Evolutionary conservation across 2,888 invertebrate species (phyloP), one percentile per base, ranked within the genome.

Genomic region (Coecobrya sp.): DNA sequence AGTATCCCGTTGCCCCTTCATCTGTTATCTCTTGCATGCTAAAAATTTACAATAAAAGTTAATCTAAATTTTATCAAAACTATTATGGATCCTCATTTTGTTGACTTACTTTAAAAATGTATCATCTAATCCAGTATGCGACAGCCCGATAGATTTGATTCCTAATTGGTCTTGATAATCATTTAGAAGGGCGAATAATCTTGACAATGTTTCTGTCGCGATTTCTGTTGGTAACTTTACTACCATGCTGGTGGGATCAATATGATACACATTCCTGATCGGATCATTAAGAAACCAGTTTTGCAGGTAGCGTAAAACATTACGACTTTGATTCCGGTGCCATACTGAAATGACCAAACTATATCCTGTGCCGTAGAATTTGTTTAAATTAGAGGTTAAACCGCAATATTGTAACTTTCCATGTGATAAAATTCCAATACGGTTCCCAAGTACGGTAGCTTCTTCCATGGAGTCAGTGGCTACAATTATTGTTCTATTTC

Each of bases 381-480:
- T 97, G 96, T 99, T 99, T 88, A 99, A 96, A 95, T 98, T 97
- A 0, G 98, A 22, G 1, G 98, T 97, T 49, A n/a, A n/a, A n/a
- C 98, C 99, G 95, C 97, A 97, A 95, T 98, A 98, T 94, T 97
- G 97, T 81, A 99, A 96, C 45, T 95, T 95, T 27, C 98, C 98
- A 91, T 96, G 96, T 94, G 97, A 97, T 96, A 99, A 97, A 93
- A 99, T 98, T 0, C 98, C 98, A 94, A 99, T 98, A 95, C 98
- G 97, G 96, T 99, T 98, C 0, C 98, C 99, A 1, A 99, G 96
- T 52, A 94, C 94, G 96, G 99, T 99, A 1, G 99, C 99, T 96
- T 87, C 87, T 96, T 99, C 99, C 98, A 99, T 99, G 96, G 98
- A 98, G 96, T 99, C 99, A 0, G 99, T 99, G 16, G 98, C 98